phyloP scores from a whole-genome alignment of 2,888 invertebrate species.

The Dinocampus coccinellae region DNA sequence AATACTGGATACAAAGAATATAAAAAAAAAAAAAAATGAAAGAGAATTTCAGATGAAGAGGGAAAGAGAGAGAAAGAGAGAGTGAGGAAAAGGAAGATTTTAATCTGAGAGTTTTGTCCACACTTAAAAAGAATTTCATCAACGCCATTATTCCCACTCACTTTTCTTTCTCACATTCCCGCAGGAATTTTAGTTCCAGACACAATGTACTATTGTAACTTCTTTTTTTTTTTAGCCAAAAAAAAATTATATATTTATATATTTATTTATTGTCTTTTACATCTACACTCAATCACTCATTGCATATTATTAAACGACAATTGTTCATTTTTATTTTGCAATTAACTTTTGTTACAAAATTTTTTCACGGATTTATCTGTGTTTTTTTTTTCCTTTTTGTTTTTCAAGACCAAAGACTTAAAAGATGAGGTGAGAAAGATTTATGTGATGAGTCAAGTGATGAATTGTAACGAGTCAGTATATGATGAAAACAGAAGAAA shows the following conservation, averaged over 20 bases:
- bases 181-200: not conserved
- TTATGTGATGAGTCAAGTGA: not conserved
- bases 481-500: too few species aligned
- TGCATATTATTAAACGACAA: not conserved
- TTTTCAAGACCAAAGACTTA: too few species aligned
- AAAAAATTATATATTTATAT: too few species aligned
- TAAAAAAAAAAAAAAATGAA: slow-evolving; percentile 25
- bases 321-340: not conserved
- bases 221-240: not conserved
- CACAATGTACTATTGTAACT: slow-evolving; percentile 7
- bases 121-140: slow-evolving; percentile 55
- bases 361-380: not conserved
- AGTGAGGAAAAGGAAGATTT: slow-evolving; percentile 38
- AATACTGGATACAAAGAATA: slow-evolving; percentile 21
- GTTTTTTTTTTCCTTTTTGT: not conserved
- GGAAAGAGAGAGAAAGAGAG: not conserved
- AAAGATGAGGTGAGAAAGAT: not conserved
- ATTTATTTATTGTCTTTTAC: too few species aligned
- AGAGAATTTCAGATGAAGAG: not conserved
- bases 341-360: slow-evolving; percentile 2
- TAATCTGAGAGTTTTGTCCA: slow-evolving; percentile 52
- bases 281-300: too few species aligned
- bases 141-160: slow-evolving; percentile 54
- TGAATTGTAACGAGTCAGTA: not conserved
- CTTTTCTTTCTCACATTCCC: not conserved